These are phyloP conservation scores for Setipinna tenuifilis DNA, from an alignment of 2,797 vertebrate species.

Conservation along the genomic window DNA sequence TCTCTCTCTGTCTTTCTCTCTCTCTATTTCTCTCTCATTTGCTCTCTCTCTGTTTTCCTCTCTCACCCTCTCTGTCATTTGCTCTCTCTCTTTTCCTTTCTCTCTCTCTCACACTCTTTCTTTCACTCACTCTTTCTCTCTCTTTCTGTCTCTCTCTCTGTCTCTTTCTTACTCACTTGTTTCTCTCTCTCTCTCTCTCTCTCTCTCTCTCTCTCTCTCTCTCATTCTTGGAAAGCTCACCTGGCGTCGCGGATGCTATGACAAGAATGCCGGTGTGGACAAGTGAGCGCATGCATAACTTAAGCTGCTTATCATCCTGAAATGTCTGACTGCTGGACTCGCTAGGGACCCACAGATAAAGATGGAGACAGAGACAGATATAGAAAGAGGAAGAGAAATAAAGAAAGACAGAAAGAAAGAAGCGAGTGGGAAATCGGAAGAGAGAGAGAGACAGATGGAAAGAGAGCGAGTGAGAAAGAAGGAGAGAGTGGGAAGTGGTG, in stretches of 20 bases:
- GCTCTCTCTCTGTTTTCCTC: neutral
- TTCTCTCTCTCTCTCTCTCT: neutral
- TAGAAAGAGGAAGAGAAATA: neutral
- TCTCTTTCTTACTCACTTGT: neutral
- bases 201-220: neutral
- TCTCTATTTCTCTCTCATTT: neutral
- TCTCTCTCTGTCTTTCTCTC: neutral
- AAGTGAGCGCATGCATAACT: constrained; percentile 19
- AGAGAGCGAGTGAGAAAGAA: too few species aligned
- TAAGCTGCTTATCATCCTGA: neutral
- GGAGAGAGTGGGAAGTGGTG: too few species aligned
- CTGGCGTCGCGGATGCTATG: constrained; percentile 5
- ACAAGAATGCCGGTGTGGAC: constrained; percentile 9
- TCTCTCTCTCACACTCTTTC: neutral
- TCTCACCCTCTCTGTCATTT: neutral
- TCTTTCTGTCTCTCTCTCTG: neutral
- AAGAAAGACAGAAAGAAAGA: neutral
- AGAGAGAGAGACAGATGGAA: neutral
- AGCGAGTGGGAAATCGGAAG: too few species aligned
- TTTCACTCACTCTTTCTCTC: neutral
- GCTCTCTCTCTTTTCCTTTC: neutral
- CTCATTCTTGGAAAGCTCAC: neutral
- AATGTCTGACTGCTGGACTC: constrained; percentile 6
- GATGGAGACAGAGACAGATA: neutral
- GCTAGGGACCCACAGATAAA: neutral